Percentiles rank a stretch among this genome's conserved stretches.
phyloP scores from a whole-genome alignment of 2,113 vertebrate genomes.

The Apteryx owenii region DNA sequence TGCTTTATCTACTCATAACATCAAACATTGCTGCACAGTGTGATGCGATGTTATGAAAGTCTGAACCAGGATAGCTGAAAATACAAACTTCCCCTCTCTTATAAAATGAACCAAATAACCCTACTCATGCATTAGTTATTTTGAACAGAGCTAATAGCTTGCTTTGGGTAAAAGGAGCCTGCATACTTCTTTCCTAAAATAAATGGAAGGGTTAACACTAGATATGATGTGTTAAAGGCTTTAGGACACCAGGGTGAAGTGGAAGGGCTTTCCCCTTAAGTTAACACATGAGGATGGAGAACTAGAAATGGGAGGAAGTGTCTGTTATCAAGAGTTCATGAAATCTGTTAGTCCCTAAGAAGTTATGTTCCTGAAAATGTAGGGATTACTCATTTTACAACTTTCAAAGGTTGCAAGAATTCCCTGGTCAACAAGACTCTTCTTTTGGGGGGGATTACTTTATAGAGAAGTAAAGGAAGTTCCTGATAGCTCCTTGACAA shows the following conservation, averaged over 20 bases:
- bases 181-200: not conserved
- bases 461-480: not conserved
- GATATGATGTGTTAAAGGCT: rapidly evolving
- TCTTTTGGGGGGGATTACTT: not conserved
- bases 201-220: not conserved
- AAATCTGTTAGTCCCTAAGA: not conserved
- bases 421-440: not conserved
- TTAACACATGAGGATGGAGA: not conserved
- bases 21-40: not conserved
- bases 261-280: not conserved
- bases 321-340: not conserved
- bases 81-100: not conserved
- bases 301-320: not conserved
- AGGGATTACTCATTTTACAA: not conserved
- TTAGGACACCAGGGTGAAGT: not conserved
- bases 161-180: not conserved
- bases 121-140: not conserved
- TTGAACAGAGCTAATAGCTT: not conserved
- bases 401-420: not conserved
- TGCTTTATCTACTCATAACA: not conserved
- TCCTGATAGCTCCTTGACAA: not conserved
- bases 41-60: not conserved
- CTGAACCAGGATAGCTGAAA: not conserved
- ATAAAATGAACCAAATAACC: rapidly evolving
- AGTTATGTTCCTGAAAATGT: not conserved